Conservation (phyloP, 2,888 invertebrate species). For the Drosophila niveifrons region DNA sequence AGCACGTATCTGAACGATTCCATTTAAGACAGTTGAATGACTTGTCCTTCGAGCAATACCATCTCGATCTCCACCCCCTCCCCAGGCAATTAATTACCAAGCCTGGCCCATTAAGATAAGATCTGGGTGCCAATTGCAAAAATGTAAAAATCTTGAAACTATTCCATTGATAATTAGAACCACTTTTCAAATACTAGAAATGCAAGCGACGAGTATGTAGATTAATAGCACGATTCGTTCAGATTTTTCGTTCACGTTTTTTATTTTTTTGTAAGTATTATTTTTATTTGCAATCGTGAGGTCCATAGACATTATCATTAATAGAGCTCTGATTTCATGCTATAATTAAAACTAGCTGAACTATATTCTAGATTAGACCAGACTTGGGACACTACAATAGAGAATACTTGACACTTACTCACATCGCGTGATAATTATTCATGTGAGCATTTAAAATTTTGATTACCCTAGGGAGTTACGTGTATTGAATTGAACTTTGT, state of each 20-base stretch:
- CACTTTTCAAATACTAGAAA: conserved; percentile 32
- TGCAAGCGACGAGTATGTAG: conserved; percentile 25
- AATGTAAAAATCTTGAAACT: background rate
- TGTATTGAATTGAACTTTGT: background rate
- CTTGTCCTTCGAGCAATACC: conserved; percentile 20
- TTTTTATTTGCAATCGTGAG: conserved; percentile 16
- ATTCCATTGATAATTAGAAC: conserved; percentile 25
- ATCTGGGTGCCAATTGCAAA: conserved; percentile 20
- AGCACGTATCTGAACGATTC: conserved; percentile 19
- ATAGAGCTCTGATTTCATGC: conserved; percentile 17
- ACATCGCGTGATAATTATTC: conserved; percentile 38
- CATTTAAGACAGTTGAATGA: conserved; percentile 55
- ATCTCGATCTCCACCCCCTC: background rate
- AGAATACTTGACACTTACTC: conserved; percentile 19
- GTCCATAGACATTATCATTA: conserved; percentile 30
- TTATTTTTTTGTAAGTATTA: too few species aligned
- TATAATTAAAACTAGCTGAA: conserved; percentile 17
- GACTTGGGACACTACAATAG: background rate
- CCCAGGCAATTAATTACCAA: background rate
- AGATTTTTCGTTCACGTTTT: background rate
- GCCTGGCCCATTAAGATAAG: conserved; percentile 25
- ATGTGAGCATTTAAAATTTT: conserved; percentile 21
- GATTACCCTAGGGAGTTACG: conserved; percentile 16
- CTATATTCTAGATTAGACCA: conserved; percentile 18
- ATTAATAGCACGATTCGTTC: conserved; percentile 24